Conservation (phyloP, 2,113 vertebrate species). For the Misgurnus anguillicaudatus region DNA sequence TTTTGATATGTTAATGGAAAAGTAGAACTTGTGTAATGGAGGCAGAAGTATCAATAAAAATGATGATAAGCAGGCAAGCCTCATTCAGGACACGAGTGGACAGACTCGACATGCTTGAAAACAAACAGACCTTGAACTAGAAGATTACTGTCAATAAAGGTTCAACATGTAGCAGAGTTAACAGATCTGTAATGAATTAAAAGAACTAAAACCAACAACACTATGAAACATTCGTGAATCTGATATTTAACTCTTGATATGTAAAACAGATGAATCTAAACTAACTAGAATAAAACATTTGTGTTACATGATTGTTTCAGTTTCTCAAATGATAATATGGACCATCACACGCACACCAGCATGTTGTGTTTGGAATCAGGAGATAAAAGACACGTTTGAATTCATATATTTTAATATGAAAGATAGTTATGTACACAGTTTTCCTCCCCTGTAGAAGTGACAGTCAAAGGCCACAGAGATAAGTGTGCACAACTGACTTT, state of each 20-base stretch:
- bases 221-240: too few relatives aligned
- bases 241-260: not conserved
- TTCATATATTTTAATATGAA: conserved; percentile 36
- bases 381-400: not conserved
- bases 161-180: too few relatives aligned
- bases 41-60: not conserved
- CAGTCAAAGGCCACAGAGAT: conserved; percentile 33
- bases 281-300: not conserved
- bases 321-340: too few relatives aligned
- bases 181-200: too few relatives aligned
- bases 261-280: not conserved
- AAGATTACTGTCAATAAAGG: too few relatives aligned
- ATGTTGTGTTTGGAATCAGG: not conserved
- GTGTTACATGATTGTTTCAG: too few relatives aligned
- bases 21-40: too few relatives aligned
- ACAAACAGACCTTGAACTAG: too few relatives aligned
- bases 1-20: too few relatives aligned
- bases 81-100: not conserved
- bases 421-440: conserved; percentile 22
- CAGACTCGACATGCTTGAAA: not conserved
- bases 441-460: not conserved
- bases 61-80: not conserved
- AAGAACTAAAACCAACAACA: too few relatives aligned
- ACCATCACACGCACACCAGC: not conserved
- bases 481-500: not conserved